A percentile compares a stretch with the other conserved stretches of the same genome.
Conservation (phyloP, 2,113 vertebrate species). For the Microtus pennsylvanicus region DNA sequence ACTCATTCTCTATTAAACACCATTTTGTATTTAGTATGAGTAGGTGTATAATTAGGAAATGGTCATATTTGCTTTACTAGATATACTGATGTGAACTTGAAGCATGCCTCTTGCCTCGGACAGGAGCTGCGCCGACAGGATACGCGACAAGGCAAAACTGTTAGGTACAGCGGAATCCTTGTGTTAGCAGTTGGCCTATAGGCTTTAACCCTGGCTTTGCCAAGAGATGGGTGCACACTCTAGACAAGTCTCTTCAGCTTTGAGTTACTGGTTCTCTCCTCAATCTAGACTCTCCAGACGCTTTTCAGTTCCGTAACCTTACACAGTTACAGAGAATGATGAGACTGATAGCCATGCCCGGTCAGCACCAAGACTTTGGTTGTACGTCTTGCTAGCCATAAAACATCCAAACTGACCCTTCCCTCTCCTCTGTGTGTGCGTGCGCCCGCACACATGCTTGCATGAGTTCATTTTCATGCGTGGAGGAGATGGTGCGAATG, state of each 20-base stretch:
- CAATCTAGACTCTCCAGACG: background rate
- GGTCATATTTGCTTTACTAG: background rate
- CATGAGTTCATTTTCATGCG: background rate
- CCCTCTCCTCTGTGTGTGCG: background rate
- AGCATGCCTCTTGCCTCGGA: background rate
- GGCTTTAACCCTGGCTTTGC: background rate
- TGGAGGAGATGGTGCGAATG: no score
- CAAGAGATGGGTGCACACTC: background rate
- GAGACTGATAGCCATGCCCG: background rate
- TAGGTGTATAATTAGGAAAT: background rate
- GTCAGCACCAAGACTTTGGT: background rate
- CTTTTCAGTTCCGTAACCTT: background rate
- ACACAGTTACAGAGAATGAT: background rate
- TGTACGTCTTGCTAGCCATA: background rate
- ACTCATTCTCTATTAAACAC: slow-evolving; percentile 25
- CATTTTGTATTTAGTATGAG: slow-evolving; percentile 1
- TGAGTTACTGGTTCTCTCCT: background rate
- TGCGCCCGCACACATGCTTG: background rate
- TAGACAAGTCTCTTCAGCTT: background rate
- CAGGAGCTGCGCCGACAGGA: background rate
- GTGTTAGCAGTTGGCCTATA: background rate
- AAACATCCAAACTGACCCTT: slow-evolving; percentile 24
- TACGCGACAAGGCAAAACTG: background rate
- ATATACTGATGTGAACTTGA: background rate
- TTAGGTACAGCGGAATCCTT: background rate